phyloP scores from a whole-genome alignment of 2,797 vertebrate genomes.

The Anguilla pacifica region DNA sequence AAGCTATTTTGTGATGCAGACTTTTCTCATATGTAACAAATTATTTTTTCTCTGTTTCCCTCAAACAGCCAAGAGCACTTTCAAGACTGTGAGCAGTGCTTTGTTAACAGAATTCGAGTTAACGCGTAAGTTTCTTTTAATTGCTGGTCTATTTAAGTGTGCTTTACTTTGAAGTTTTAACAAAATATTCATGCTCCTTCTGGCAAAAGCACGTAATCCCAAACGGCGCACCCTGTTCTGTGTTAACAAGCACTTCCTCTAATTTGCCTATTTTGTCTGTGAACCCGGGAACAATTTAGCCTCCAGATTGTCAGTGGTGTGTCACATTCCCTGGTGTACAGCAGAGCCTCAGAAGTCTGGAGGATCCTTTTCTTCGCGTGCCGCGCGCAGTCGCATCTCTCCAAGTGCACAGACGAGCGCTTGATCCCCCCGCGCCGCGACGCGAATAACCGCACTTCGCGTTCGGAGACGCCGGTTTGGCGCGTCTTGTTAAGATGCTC shows the following conservation, averaged over 20 bases:
- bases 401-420: slow-evolving; percentile 29
- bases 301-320: slow-evolving; percentile 35
- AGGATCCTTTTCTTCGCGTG: neutral
- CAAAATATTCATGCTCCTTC: slow-evolving; percentile 46
- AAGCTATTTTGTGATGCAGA: neutral
- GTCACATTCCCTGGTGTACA: slow-evolving; percentile 26
- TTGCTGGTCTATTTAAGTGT: slow-evolving; percentile 34
- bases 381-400: slow-evolving; percentile 2
- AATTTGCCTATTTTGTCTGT: slow-evolving; percentile 49
- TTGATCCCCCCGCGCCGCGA: neutral
- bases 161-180: slow-evolving; percentile 45
- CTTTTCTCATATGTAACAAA: slow-evolving; percentile 25
- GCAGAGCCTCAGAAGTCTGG: slow-evolving; percentile 20
- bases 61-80: slow-evolving; percentile 88
- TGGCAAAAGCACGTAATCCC: slow-evolving; percentile 40
- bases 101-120: slow-evolving; percentile 88
- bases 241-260: slow-evolving; percentile 45
- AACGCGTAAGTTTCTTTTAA: slow-evolving; percentile 83
- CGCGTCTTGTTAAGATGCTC: neutral
- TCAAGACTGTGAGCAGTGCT: slow-evolving; percentile 93
- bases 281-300: slow-evolving; percentile 39
- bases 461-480: neutral
- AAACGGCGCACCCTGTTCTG: slow-evolving; percentile 37
- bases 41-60: slow-evolving; percentile 64
- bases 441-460: neutral